These are phyloP conservation scores for Oriolus oriolus DNA, from an alignment of 2,113 vertebrate species.

Conservation along the genomic window DNA sequence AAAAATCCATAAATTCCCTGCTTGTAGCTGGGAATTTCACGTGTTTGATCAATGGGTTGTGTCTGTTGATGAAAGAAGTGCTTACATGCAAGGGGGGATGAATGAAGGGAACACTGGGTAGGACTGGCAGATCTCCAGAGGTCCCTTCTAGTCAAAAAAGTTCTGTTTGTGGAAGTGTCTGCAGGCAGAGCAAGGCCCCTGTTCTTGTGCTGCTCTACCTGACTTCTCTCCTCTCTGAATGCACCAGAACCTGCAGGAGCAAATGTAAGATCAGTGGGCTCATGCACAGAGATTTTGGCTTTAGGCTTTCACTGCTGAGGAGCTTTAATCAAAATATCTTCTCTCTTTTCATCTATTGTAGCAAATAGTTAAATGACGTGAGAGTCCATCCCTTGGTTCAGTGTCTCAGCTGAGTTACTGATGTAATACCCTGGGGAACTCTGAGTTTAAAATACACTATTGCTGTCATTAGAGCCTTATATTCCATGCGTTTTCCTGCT, in stretches of 20 bases:
- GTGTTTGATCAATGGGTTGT: neutral
- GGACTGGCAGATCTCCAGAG: neutral
- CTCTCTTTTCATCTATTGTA: neutral
- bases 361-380: neutral
- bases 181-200: neutral
- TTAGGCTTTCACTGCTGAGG: neutral
- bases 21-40: neutral
- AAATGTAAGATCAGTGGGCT: neutral
- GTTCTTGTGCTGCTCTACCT: neutral
- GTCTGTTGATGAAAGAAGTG: too few species aligned
- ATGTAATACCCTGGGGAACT: conserved; percentile 29
- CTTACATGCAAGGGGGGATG: rapidly evolving
- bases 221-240: neutral
- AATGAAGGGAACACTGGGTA: rapidly evolving
- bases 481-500: neutral
- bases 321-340: neutral
- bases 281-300: neutral
- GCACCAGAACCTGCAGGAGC: rapidly evolving
- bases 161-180: neutral
- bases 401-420: conserved; percentile 22
- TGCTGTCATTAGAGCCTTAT: neutral
- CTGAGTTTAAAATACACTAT: neutral
- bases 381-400: neutral
- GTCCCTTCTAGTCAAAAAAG: neutral
- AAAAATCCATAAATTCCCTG: neutral